These are phyloP conservation scores for Pseudomugil tenellus DNA, from an alignment of 2,797 vertebrate genomes.

Conservation along the genomic window DNA sequence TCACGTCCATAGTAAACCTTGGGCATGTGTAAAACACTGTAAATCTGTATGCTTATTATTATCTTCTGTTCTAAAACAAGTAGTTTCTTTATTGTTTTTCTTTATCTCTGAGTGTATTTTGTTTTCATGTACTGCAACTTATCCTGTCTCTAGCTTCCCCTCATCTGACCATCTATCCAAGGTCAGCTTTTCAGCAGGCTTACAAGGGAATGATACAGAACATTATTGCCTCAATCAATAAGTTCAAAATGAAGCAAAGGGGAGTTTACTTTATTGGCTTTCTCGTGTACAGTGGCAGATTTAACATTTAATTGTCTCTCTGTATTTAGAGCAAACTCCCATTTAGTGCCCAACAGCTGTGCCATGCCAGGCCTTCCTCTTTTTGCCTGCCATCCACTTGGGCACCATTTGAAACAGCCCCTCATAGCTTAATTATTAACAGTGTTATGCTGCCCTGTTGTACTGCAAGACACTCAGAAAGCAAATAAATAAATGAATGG, in stretches of 20 bases:
- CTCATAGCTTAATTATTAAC: constrained; percentile 82
- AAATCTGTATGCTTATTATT: constrained; percentile 27
- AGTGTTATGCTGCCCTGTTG: constrained; percentile 78
- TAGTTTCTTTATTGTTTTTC: constrained; percentile 40
- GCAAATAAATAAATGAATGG: constrained; percentile 83
- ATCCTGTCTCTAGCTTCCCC: constrained; percentile 64
- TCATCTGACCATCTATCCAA: constrained; percentile 82
- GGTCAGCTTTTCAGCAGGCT: constrained; percentile 85
- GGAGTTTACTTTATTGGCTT: constrained; percentile 87
- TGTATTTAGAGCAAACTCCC: constrained; percentile 84
- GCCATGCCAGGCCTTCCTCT: constrained; percentile 64
- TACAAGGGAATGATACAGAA: constrained; percentile 87
- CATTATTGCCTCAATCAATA: constrained; percentile 89
- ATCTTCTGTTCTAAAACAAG: constrained; percentile 41
- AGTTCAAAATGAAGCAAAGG: constrained; percentile 87
- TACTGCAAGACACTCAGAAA: constrained; percentile 76
- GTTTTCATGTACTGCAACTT: constrained; percentile 61
- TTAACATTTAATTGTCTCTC: constrained; percentile 88
- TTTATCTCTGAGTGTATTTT: constrained; percentile 35
- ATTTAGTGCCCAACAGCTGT: constrained; percentile 76
- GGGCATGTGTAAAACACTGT: constrained; percentile 14
- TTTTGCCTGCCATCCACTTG: constrained; percentile 68
- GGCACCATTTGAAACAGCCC: constrained; percentile 80
- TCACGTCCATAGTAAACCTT: constrained; percentile 25
- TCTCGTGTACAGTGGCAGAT: constrained; percentile 85